Conservation (phyloP, 2,888 invertebrate genomes). For the Gnatocerus cornutus region DNA sequence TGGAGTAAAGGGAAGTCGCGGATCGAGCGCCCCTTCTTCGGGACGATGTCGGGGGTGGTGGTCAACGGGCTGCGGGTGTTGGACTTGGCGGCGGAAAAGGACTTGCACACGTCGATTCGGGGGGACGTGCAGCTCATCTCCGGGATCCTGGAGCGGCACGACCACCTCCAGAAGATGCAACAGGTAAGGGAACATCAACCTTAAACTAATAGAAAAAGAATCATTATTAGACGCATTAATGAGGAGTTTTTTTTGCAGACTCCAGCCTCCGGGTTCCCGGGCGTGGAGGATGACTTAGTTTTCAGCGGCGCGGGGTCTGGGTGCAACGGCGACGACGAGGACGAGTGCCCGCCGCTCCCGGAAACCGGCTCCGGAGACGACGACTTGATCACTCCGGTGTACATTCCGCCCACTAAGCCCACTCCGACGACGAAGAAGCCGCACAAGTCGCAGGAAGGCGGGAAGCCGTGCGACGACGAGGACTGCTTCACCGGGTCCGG, state of each 20-base stretch:
- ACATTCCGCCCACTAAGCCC: slow-evolving; percentile 86
- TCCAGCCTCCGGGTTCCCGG: slow-evolving; percentile 86
- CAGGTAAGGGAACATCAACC: too few species aligned
- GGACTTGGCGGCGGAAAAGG: slow-evolving; percentile 89
- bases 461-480: slow-evolving; percentile 81
- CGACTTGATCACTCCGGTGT: slow-evolving; percentile 94
- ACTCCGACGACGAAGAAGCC: slow-evolving; percentile 74
- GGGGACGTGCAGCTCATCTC: slow-evolving; percentile 89
- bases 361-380: slow-evolving; percentile 88
- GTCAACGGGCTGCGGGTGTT: slow-evolving; percentile 89
- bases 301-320: slow-evolving; percentile 95
- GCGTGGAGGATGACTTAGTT: slow-evolving; percentile 90
- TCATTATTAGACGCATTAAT: too few species aligned
- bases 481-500: slow-evolving; percentile 90
- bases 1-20: slow-evolving; percentile 80
- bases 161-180: slow-evolving; percentile 88
- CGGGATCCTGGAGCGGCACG: slow-evolving; percentile 82
- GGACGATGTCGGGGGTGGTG: slow-evolving; percentile 91
- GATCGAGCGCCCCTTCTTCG: slow-evolving; percentile 87
- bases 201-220: too few species aligned
- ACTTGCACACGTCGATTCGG: slow-evolving; percentile 82
- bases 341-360: slow-evolving; percentile 89
- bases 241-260: slow-evolving; percentile 82
- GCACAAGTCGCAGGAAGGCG: slow-evolving; percentile 60
- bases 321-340: slow-evolving; percentile 93